These are phyloP conservation scores for Chauna torquata DNA, from an alignment of 2,113 vertebrate genomes.

Conservation along the genomic window DNA sequence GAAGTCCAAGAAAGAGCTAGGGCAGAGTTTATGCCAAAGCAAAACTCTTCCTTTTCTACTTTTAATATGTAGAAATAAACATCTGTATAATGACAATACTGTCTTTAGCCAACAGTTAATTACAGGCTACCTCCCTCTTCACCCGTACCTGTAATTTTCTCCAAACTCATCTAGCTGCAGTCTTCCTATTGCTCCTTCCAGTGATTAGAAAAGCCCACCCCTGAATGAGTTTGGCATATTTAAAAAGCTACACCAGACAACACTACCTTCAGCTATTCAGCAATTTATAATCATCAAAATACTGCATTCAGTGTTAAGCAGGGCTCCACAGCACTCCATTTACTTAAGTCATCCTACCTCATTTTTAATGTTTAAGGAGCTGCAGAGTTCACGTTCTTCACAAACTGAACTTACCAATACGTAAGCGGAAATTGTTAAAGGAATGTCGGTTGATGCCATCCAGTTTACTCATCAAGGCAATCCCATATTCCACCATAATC, in stretches of 20 bases:
- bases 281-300: no score
- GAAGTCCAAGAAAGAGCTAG: neutral
- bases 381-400: fast-evolving
- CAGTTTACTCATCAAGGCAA: slow-evolving; percentile 93
- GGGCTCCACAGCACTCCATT: neutral
- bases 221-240: neutral
- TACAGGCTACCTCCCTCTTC: neutral
- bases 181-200: neutral
- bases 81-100: neutral
- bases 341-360: neutral
- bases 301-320: neutral
- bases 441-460: slow-evolving; percentile 98
- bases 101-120: neutral
- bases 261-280: neutral
- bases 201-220: neutral
- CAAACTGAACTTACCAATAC: slow-evolving; percentile 84
- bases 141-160: neutral
- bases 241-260: neutral
- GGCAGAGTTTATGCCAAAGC: neutral
- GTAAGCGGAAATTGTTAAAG: slow-evolving; percentile 94
- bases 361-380: neutral
- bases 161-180: neutral
- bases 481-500: slow-evolving; percentile 95
- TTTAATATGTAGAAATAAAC: neutral
- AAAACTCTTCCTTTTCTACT: neutral